A percentile compares a stretch with the other conserved stretches of the same genome.
Conservation (phyloP, 2,888 invertebrate genomes). For the Chaetoderma sp. region DNA sequence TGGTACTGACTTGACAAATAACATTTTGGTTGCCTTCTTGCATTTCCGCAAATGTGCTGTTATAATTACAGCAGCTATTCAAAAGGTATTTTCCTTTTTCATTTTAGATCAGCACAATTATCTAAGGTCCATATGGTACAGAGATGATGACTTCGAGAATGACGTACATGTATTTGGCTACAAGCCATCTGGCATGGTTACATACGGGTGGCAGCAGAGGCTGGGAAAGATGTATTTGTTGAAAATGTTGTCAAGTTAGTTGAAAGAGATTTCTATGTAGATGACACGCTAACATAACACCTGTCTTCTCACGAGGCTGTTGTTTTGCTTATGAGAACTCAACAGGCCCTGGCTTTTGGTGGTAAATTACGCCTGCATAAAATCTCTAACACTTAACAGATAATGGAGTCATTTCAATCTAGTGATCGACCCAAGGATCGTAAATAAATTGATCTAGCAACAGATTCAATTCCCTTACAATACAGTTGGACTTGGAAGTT, state of each 20-base stretch:
- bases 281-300: neutral
- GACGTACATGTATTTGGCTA: too few relatives aligned
- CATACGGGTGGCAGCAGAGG: too few relatives aligned
- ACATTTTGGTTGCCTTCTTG: too few relatives aligned
- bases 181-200: too few relatives aligned
- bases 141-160: neutral
- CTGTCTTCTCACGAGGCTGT: neutral
- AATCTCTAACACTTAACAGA: neutral
- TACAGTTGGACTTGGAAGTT: too few relatives aligned
- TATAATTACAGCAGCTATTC: neutral
- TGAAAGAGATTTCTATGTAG: neutral
- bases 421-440: neutral
- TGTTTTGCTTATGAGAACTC: neutral
- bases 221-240: too few relatives aligned
- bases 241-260: neutral
- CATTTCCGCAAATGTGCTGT: neutral
- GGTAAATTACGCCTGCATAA: neutral
- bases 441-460: neutral
- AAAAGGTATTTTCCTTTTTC: neutral
- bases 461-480: neutral
- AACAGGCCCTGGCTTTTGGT: neutral
- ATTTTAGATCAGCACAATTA: neutral
- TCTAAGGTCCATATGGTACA: neutral
- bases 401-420: neutral
- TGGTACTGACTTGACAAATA: neutral